phyloP scores from a whole-genome alignment of 2,797 vertebrate species.

The Hephaestus fuliginosus region DNA sequence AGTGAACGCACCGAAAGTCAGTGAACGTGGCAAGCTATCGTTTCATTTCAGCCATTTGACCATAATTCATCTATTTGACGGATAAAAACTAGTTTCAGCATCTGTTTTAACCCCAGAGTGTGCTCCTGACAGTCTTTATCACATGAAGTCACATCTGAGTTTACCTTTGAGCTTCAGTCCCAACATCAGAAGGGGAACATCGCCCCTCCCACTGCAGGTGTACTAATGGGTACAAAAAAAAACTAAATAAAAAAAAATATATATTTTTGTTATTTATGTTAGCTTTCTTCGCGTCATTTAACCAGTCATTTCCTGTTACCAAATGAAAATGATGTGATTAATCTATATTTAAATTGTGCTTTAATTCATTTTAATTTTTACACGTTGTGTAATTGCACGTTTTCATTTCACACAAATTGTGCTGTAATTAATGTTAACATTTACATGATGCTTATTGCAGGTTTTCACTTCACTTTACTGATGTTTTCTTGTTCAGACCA shows the following conservation, averaged over 20 bases:
- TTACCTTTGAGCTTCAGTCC: constrained; percentile 1
- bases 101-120: neutral
- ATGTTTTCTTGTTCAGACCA: too few species aligned
- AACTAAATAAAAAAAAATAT: neutral
- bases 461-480: too few species aligned
- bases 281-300: neutral
- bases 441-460: too few species aligned
- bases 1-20: neutral
- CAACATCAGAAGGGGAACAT: neutral
- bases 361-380: neutral
- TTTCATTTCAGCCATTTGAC: neutral
- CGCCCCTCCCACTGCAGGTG: too few species aligned
- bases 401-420: neutral
- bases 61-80: too few species aligned
- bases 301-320: neutral
- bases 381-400: too few species aligned
- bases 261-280: neutral
- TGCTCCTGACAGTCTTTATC: neutral
- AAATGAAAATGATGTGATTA: too few species aligned
- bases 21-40: neutral
- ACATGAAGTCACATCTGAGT: neutral
- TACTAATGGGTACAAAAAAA: too few species aligned
- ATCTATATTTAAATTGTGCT: neutral
- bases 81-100: neutral
- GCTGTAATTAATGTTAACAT: too few species aligned